Evolutionary conservation across 2,113 vertebrate genomes (phyloP).

Genomic region (Eretmochelys imbricata): DNA sequence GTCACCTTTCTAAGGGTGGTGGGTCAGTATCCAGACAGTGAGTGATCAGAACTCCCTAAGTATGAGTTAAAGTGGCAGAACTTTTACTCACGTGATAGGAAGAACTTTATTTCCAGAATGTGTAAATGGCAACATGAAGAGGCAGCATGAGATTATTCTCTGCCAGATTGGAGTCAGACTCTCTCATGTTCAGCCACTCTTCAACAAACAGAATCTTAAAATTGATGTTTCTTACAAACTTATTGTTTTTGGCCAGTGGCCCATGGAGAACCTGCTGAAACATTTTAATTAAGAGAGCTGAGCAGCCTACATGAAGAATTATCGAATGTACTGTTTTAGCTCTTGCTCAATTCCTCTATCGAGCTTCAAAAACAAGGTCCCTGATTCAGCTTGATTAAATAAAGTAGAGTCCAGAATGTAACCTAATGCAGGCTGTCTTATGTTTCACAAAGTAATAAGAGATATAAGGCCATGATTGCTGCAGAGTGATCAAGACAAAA

Average conservation of each 20-base stretch:
- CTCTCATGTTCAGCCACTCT: background rate
- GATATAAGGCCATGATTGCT: background rate
- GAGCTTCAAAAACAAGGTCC: conserved; percentile 25
- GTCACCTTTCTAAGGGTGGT: background rate
- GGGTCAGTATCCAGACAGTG: background rate
- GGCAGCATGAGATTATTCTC: background rate
- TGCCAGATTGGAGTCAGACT: background rate
- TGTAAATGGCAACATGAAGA: background rate
- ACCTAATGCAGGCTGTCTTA: background rate
- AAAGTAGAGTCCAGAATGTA: background rate
- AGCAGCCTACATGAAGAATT: conserved; percentile 31
- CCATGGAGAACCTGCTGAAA: conserved; percentile 27
- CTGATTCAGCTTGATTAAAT: conserved; percentile 31
- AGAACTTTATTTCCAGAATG: background rate
- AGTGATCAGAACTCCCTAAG: conserved; percentile 38
- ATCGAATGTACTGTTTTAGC: conserved; percentile 26
- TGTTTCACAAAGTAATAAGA: conserved; percentile 30
- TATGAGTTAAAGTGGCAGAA: background rate
- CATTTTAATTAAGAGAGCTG: conserved; percentile 21
- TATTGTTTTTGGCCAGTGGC: conserved; percentile 4
- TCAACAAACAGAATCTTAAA: conserved; percentile 5
- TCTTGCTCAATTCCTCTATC: background rate
- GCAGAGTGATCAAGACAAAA: background rate
- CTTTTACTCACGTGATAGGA: background rate
- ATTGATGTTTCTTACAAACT: background rate